phyloP scores from a whole-genome alignment of 1,140 invertebrate genomes.

The Atta cephalotes region DNA sequence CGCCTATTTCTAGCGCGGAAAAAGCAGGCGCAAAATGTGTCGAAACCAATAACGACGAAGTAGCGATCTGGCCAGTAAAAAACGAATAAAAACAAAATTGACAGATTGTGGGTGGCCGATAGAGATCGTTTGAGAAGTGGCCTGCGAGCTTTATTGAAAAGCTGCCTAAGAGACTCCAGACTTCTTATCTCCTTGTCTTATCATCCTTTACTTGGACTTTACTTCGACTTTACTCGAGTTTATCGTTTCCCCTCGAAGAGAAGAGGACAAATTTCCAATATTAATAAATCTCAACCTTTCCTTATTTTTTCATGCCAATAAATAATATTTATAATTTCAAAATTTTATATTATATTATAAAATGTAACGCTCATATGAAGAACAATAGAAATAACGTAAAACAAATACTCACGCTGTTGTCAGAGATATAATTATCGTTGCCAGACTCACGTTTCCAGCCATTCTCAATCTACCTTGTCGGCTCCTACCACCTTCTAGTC shows the following conservation, averaged over 20 bases:
- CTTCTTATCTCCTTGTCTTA: slow-evolving; percentile 48
- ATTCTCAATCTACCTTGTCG: slow-evolving; percentile 43
- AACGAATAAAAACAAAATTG: slow-evolving; percentile 40
- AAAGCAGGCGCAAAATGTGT: slow-evolving; percentile 16
- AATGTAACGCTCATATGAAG: not conserved
- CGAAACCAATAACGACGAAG: not conserved
- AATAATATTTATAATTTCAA: not conserved
- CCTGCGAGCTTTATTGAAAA: slow-evolving; percentile 82
- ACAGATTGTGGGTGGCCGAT: slow-evolving; percentile 33
- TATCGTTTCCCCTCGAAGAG: not conserved
- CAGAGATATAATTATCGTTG: slow-evolving; percentile 42
- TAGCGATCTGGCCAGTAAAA: slow-evolving; percentile 8
- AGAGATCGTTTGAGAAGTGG: slow-evolving; percentile 69
- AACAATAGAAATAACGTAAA: not conserved
- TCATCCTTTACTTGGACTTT: slow-evolving; percentile 25
- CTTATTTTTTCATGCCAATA: not conserved
- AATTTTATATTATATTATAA: not conserved
- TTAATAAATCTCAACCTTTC: slow-evolving; percentile 32
- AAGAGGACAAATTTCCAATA: slow-evolving; percentile 3
- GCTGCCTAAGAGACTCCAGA: slow-evolving; percentile 62
- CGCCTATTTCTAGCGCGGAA: slow-evolving; percentile 16
- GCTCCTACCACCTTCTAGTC: slow-evolving; percentile 14
- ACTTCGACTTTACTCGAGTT: slow-evolving; percentile 19
- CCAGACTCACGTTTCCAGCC: slow-evolving; percentile 27
- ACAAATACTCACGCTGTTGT: slow-evolving; percentile 6